Evolutionary conservation across 2,113 vertebrate species (phyloP), one percentile per base, ranked within the genome.

Genomic region (Salvator merianae): DNA sequence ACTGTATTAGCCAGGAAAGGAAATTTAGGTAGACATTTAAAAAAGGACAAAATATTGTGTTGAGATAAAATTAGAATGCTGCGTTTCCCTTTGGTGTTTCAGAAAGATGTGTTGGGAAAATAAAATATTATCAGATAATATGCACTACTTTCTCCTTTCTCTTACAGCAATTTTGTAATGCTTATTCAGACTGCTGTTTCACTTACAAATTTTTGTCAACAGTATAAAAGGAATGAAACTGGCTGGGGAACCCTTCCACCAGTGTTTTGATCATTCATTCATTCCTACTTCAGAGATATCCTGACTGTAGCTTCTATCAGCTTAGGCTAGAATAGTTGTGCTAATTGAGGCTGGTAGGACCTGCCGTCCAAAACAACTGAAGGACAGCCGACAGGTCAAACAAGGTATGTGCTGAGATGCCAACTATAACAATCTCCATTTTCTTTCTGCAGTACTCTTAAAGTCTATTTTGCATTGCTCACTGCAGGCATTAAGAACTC

Each of bases 381-480:
- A 20, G 20, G 55, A 4, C 55, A 59, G 55, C 4, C 2, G 55
- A 20, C 26, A 82, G 74, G 70, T 30, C 16, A 63, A 47, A 74
- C 34, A 32, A n/a, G 80, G 13, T 73, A 70, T 36, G 34, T 36
- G 50, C 38, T 30, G 13, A 22, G 32, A 18, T 28, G 53, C 70
- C 36, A 78, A 20, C 28, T 70, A n/a, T 50, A 40, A 55, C 32
- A 69, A 84, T 71, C 73, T 73, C 1, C 59, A 30, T 34, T 63
- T 84, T 84, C 72, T 65, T 85, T 47, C 62, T 81, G 30, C 32
- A 40, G 34, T 14, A 71, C 10, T 32, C 43, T 47, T 50, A 63
- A 72, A 71, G 69, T 82, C 83, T 12, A 83, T 79, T 68, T 90
- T 66, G 66, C 66, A 84, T 62, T 83, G 24, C 75, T n/a, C 38